Evolutionary conservation across 2,797 vertebrate species (phyloP), one percentile per base, ranked within the genome.

Genomic region (Spheniscus humboldti): DNA sequence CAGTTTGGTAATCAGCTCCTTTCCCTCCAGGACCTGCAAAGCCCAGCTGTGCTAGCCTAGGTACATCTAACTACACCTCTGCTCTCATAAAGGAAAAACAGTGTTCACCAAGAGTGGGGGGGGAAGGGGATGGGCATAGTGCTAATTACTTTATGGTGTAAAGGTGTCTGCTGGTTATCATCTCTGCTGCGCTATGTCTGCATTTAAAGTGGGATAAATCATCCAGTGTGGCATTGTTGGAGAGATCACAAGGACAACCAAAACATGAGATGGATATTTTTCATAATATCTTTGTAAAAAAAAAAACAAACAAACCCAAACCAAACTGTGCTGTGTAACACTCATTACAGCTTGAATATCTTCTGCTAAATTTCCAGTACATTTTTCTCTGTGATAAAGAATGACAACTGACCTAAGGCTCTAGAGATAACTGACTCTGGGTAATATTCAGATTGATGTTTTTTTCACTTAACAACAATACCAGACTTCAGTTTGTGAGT

Each of bases 101-200:
- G 28, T 3, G 5, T 30, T 62, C 27, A 31, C 45, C 27, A 10
- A 33, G 50, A 30, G 4, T 22, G 39, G 11, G 7, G 5, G 4
- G 20, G 10, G 6, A 31, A 31, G 41, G 41, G 14, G 41, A 18
- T 17, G 27, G 2, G 7, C 6, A 0, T 3, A 59, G 6, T 13
- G 37, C 22, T 75, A 45, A 69, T 60, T 67, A 24, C n/a, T 84
- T 74, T n/a, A 23, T 35, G 3, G 20, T 41, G 17, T 57, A 60
- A 78, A 72, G 18, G 5, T 14, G 14, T 78, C 20, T 90, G 39
- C 22, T 72, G 35, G 8, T 52, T 80, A 37, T 68, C 18, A 45
- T 18, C 43, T 68, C 37, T 69, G 31, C 8, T 13, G 11, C 4
- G 12, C 22, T 57, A 4, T 20, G 47, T 56, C 63, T 91, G 94